Base-by-base conservation (phyloP, 2,888 invertebrate species). In the Pachymerium ferrugineum region DNA sequence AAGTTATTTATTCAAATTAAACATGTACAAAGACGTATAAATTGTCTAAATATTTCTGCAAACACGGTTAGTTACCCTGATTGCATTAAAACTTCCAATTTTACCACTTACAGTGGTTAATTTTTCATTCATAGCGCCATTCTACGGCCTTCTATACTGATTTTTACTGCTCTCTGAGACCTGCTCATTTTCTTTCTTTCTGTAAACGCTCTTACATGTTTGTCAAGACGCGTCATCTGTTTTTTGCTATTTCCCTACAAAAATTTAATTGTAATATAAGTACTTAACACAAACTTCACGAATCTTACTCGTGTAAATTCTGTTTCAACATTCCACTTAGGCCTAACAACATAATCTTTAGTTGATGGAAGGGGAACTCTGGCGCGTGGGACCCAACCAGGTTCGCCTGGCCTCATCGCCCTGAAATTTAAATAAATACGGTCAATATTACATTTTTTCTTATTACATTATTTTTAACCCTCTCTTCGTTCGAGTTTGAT, bases 71-170 rank as follows among this genome's bases (percentile, higher is more conserved):
- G n/a, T n/a, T n/a, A n/a, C n/a, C n/a, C n/a, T n/a, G n/a, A n/a
- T n/a, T n/a, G n/a, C n/a, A n/a, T n/a, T n/a, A n/a, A n/a, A n/a
- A n/a, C n/a, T n/a, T n/a, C n/a, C n/a, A n/a, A n/a, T n/a, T n/a
- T n/a, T n/a, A n/a, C n/a, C n/a, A n/a, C n/a, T n/a, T n/a, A n/a
- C n/a, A n/a, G n/a, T 33, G 6, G 33, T 38, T n/a, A 38, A 38
- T 6, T 38, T 38, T 3, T n/a, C 8, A 8, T 25, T 81, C 78
- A 96, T 76, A 97, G 88, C 78, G 94, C 89, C 97, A 97, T 96
- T 85, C 94, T 94, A 80, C 96, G 87, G 28, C 97, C 97, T 85
- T 97, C 97, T 78, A 97, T 94, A 76, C 97, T 97, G 82, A 97
- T 97, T 79, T 91, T 90, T 73, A 97, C 94, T 75, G 97, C 97